Percentiles rank a stretch among this genome's conserved stretches.
These are phyloP conservation scores for Meganola albula DNA, from an alignment of 2,888 invertebrate genomes.

Conservation along the genomic window DNA sequence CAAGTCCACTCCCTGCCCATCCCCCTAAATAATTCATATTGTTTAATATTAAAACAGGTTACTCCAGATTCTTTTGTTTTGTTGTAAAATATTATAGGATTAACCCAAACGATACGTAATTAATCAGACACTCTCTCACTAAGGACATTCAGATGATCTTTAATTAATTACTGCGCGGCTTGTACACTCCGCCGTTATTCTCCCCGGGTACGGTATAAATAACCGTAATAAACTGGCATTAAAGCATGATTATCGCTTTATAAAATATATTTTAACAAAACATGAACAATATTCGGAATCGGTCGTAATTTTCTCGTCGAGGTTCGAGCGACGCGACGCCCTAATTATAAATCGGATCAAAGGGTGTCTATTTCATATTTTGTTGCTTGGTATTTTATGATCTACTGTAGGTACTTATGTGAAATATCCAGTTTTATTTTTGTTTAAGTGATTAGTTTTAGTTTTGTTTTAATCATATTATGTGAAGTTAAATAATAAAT, in stretches of 20 bases:
- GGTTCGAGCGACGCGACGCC: too few species aligned
- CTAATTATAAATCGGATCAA: too few species aligned
- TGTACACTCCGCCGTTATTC: constrained; percentile 18
- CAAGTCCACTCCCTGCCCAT: constrained; percentile 22
- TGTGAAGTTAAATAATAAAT: too few species aligned
- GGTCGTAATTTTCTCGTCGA: too few species aligned
- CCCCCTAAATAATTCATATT: constrained; percentile 8
- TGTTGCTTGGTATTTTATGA: too few species aligned
- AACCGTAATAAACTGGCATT: constrained; percentile 17
- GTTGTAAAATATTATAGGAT: constrained; percentile 5
- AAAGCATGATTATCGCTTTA: constrained; percentile 12
- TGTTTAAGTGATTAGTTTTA: too few species aligned
- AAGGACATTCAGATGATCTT: constrained; percentile 31
- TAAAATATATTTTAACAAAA: constrained; percentile 8
- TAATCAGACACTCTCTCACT: constrained; percentile 27
- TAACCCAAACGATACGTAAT: constrained; percentile 29
- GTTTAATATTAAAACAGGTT: constrained; percentile 19
- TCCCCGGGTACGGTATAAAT: constrained; percentile 18
- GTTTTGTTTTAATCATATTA: too few species aligned
- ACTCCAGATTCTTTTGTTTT: constrained; percentile 22
- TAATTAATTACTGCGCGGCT: constrained; percentile 31
- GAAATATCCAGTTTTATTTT: too few species aligned
- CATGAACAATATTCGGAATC: too few species aligned
- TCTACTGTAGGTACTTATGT: too few species aligned
- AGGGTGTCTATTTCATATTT: too few species aligned